phyloP scores from a whole-genome alignment of 2,888 invertebrate species.

The Patella ulyssiponensis region DNA sequence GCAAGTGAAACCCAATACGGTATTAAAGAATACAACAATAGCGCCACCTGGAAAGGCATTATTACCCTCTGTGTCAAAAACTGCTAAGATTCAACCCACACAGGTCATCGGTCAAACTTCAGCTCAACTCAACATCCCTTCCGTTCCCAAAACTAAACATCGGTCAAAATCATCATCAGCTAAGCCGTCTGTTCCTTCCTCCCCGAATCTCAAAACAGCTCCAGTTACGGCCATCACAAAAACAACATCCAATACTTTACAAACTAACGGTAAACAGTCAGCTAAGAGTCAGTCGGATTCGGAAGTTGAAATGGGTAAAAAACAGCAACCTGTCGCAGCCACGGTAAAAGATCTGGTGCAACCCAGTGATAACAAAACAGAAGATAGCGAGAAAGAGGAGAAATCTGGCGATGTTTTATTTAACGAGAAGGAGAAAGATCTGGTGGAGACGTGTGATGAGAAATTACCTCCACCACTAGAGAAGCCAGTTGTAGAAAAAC shows the following conservation, averaged over 20 bases:
- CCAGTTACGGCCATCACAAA: constrained; percentile 19
- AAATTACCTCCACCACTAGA: not conserved
- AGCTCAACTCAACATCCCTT: constrained; percentile 34
- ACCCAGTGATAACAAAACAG: constrained; percentile 25
- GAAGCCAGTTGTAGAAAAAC: constrained; percentile 57
- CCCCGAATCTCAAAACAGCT: constrained; percentile 16
- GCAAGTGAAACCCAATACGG: constrained; percentile 39
- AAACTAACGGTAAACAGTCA: constrained; percentile 25
- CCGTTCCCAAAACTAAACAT: constrained; percentile 33
- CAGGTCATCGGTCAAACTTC: constrained; percentile 23
- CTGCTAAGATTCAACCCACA: constrained; percentile 61
- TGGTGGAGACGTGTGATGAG: constrained; percentile 25
- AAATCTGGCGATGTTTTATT: constrained; percentile 22
- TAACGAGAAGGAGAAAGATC: constrained; percentile 18
- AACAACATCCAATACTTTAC: constrained; percentile 42
- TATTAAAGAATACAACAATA: constrained; percentile 46
- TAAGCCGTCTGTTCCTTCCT: constrained; percentile 19
- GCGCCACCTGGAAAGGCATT: constrained; percentile 55
- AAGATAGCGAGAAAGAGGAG: constrained; percentile 27
- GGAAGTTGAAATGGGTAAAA: constrained; percentile 42
- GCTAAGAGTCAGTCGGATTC: constrained; percentile 59
- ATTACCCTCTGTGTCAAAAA: constrained; percentile 55
- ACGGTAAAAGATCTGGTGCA: constrained; percentile 11
- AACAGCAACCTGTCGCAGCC: constrained; percentile 4
- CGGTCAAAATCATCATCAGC: constrained; percentile 39